Conservation (phyloP, 2,797 vertebrate species). For the Halcyon smyrnensis region DNA sequence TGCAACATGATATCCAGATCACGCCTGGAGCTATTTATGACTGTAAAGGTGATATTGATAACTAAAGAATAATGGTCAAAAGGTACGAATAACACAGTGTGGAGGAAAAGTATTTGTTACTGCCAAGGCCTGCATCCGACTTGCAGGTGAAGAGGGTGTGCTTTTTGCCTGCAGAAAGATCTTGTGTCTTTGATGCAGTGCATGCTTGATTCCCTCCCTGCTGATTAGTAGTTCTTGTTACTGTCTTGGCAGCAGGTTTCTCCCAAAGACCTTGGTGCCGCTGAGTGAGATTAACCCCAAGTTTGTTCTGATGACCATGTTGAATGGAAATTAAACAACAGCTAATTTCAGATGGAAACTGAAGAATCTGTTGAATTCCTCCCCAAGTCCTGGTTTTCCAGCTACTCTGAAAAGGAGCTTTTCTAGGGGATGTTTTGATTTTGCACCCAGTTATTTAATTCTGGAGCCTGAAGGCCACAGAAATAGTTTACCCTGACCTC, state of each 20-base stretch:
- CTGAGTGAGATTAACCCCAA: background rate
- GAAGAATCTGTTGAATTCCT: background rate
- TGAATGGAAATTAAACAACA: conserved; percentile 19
- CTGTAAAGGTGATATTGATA: background rate
- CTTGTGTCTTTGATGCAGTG: background rate
- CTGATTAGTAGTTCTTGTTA: conserved; percentile 33
- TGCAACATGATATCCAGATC: rapidly evolving
- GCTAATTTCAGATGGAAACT: background rate
- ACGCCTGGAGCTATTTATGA: background rate
- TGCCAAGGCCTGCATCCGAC: background rate
- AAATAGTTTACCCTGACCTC: background rate
- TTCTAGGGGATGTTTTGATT: background rate
- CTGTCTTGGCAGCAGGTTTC: conserved; percentile 36
- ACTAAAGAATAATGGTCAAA: background rate
- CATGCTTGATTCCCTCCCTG: background rate
- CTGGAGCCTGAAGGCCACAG: background rate
- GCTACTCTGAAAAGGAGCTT: background rate
- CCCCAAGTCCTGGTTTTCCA: background rate
- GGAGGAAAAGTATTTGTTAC: background rate
- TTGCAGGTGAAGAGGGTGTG: background rate
- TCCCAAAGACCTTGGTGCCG: conserved; percentile 2
- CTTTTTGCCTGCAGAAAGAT: background rate
- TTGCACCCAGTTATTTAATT: background rate
- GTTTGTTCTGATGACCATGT: conserved; percentile 6
- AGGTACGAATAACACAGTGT: rapidly evolving